Base-by-base conservation (phyloP, 2,888 invertebrate species). In the Trichacis sp. region DNA sequence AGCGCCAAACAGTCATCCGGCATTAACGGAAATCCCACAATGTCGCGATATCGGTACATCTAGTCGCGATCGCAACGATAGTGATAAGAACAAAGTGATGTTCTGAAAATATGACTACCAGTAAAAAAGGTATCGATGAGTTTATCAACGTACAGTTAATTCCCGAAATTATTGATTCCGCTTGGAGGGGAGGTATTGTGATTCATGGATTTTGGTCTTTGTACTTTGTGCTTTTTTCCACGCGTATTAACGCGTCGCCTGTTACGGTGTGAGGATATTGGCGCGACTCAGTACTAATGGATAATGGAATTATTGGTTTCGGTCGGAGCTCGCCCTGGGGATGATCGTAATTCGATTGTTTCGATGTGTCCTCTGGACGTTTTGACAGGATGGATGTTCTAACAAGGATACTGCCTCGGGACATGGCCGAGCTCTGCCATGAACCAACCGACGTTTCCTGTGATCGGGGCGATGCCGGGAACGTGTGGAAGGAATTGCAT, bases 241-340 rank as follows among this genome's bases (percentile, higher is more conserved):
- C 36, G 43, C 40, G 57, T 50, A 38, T n/a, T 54, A 38, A 14
- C 19, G 38, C 45, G 45, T 55, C 45, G 46, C 20, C 45, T 20
- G 61, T 51, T 47, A 49, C 51, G 49, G 46, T 56, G 52, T 73
- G 71, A 80, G 81, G 82, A 82, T 82, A 82, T 82, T 82, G 82
- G 78, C 71, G 79, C 78, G 80, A 81, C 80, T 78, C 81, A 80
- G 81, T 84, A 83, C 84, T 83, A 84, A 84, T 84, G 82, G 84
- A 78, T 84, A 84, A 84, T 84, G 76, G 80, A 84, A 84, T 84
- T 84, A 84, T 83, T 82, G 83, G 84, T 82, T 83, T 83, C 75
- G 78, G 74, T 71, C 71, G 75, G 73, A 75, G 72, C 72, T 68
- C 73, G 77, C 83, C 82, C 82, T 78, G 77, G 83, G 84, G 84